Evolutionary conservation across 1,140 invertebrate genomes (phyloP).

Genomic region (Atta cephalotes): DNA sequence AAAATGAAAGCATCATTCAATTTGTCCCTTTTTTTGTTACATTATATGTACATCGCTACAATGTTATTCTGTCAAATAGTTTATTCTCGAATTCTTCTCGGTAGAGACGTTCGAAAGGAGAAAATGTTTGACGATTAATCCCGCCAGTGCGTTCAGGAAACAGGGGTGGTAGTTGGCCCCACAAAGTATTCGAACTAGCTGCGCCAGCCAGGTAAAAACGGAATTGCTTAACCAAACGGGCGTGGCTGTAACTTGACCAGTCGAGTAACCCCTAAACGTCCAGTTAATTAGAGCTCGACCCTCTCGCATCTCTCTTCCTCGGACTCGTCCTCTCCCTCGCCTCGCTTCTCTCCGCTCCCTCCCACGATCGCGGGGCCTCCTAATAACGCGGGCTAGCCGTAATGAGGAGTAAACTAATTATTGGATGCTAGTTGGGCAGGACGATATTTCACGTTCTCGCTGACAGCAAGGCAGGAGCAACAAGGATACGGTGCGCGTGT

Average conservation of each 20-base stretch:
- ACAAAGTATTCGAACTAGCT: slow-evolving; percentile 71
- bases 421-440: slow-evolving; percentile 83
- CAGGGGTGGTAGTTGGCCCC: slow-evolving; percentile 48
- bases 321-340: not conserved
- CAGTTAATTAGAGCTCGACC: slow-evolving; percentile 82
- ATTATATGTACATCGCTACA: not conserved
- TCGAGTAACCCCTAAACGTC: slow-evolving; percentile 81
- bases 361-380: slow-evolving; percentile 73
- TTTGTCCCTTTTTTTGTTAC: not conserved
- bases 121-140: slow-evolving; percentile 39
- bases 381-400: slow-evolving; percentile 83
- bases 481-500: slow-evolving; percentile 70
- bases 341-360: slow-evolving; percentile 38
- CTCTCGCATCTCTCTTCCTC: slow-evolving; percentile 14
- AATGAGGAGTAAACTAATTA: slow-evolving; percentile 86
- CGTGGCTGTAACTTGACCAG: slow-evolving; percentile 78
- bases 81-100: not conserved
- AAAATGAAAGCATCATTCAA: not conserved
- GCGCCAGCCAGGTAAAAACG: slow-evolving; percentile 69
- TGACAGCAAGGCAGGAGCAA: slow-evolving; percentile 82
- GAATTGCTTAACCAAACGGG: slow-evolving; percentile 77
- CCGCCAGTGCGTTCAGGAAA: slow-evolving; percentile 34
- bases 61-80: slow-evolving; percentile 1
- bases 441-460: slow-evolving; percentile 84
- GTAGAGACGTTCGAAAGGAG: slow-evolving; percentile 32